phyloP scores from a whole-genome alignment of 2,888 invertebrate genomes.

The Agrotis puta region DNA sequence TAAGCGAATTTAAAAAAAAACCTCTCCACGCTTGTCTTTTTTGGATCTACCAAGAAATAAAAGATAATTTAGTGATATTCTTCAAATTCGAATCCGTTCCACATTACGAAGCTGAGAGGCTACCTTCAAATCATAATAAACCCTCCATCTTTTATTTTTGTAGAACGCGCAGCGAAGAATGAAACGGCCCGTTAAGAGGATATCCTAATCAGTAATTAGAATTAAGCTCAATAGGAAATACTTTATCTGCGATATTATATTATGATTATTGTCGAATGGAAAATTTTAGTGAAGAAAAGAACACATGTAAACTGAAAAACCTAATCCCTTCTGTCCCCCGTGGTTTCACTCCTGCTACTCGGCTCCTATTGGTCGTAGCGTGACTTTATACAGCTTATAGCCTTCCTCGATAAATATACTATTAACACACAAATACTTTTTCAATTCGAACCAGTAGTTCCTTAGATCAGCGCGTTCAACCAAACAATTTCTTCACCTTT shows the following conservation, averaged over 20 bases:
- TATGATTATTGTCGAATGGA: background rate
- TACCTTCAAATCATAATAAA: slow-evolving; percentile 61
- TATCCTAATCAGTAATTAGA: slow-evolving; percentile 56
- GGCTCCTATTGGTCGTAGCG: no score
- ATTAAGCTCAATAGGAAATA: slow-evolving; percentile 35
- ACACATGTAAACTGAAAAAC: background rate
- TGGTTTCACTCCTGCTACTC: no score
- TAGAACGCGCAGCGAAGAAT: slow-evolving; percentile 44
- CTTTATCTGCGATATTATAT: slow-evolving; percentile 15
- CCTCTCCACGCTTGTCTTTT: background rate
- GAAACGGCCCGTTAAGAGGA: slow-evolving; percentile 20
- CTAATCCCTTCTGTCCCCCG: background rate
- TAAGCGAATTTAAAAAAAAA: background rate
- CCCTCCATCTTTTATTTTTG: slow-evolving; percentile 54
- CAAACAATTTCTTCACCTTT: no score
- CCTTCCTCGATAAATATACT: no score
- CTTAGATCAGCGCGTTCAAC: no score
- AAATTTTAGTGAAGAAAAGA: background rate
- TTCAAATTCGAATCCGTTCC: slow-evolving; percentile 52
- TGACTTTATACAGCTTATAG: no score
- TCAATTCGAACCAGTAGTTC: no score
- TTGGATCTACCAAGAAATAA: slow-evolving; percentile 22
- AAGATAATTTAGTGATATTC: slow-evolving; percentile 58
- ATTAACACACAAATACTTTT: no score
- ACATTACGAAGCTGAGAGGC: slow-evolving; percentile 56